A percentile compares a stretch with the other conserved stretches of the same genome.
phyloP scores from a whole-genome alignment of 2,113 vertebrate genomes.

The Irena cyanogastra region DNA sequence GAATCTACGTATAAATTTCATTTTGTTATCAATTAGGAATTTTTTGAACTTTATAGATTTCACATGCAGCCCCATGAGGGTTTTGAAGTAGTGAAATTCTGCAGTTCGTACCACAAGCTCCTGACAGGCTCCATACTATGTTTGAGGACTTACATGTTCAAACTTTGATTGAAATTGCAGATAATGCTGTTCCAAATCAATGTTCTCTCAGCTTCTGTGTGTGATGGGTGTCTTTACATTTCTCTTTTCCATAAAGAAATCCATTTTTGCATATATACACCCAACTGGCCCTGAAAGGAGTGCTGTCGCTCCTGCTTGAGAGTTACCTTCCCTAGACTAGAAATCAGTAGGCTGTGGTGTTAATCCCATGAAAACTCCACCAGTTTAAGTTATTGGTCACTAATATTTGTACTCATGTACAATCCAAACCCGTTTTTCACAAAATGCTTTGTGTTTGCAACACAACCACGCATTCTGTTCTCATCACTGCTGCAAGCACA shows the following conservation, averaged over 20 bases:
- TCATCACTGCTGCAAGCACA: not conserved
- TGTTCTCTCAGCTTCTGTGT: not conserved
- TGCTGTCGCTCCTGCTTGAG: fast-evolving
- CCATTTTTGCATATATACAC: fast-evolving
- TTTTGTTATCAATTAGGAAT: not conserved
- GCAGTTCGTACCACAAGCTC: not conserved
- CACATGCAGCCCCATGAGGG: not conserved
- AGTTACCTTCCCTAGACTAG: not conserved
- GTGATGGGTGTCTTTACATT: not conserved
- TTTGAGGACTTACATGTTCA: not conserved
- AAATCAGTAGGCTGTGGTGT: not conserved
- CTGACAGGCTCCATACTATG: not conserved
- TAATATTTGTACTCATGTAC: not conserved
- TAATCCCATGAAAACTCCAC: not conserved
- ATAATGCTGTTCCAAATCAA: not conserved
- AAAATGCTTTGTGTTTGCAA: not conserved
- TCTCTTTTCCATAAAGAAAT: not conserved
- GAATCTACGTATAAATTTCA: not conserved
- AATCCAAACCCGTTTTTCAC: not conserved
- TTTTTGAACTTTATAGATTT: not conserved
- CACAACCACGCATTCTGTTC: fast-evolving
- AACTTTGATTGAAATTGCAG: not conserved
- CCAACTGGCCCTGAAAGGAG: not conserved
- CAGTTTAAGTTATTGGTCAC: not conserved
- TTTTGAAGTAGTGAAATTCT: not conserved